Evolutionary conservation across 2,888 invertebrate species (phyloP), one percentile per base, ranked within the genome.

Genomic region (Paralinhomoeus sp.): DNA sequence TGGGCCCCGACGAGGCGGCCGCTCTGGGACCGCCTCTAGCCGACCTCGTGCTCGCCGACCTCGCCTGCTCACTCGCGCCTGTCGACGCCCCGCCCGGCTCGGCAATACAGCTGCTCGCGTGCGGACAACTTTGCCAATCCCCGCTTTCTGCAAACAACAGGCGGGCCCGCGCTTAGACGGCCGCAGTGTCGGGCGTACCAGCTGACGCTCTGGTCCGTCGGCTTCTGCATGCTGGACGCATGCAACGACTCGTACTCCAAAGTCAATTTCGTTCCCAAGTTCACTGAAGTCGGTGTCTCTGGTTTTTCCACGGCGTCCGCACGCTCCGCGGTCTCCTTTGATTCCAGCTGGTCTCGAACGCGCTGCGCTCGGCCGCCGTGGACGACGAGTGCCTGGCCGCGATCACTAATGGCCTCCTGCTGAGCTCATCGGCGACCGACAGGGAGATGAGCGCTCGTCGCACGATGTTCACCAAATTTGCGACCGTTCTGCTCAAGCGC

Each of bases 171-270:
- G 41, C 33, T 33, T 15, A 44, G 47, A 17, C 42, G 45, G 22
- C 47, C 47, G 18, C 61, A 64, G 44, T 66, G 64, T 53, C 73
- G 75, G 57, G 73, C 74, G 50, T 77, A 78, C 58, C 71, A 73
- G 44, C 65, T 77, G 50, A 65, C 75, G 41, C 71, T 79, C 57
- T 80, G 79, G 78, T 72, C 77, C 24, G 63, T 78, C 41, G 73
- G 75, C 41, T 79, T 79, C 64, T 78, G 75, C 63, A 65, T 80
- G 47, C 68, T 79, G 54, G 80, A 80, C 64, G 63, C 65, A 46
- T 64, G 61, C 50, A 57, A 56, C 23, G 58, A 61, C 20, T 74
- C 75, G 58, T 67, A 76, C 33, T 73, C 75, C 49, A 75, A 77
- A 56, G 67, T 70, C 43, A 72, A 65, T 24, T 66, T 67, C 47